Percentiles rank a stretch among this genome's conserved stretches.
These are phyloP conservation scores for Sparidentex hasta DNA, from an alignment of 2,797 vertebrate genomes.

Conservation along the genomic window DNA sequence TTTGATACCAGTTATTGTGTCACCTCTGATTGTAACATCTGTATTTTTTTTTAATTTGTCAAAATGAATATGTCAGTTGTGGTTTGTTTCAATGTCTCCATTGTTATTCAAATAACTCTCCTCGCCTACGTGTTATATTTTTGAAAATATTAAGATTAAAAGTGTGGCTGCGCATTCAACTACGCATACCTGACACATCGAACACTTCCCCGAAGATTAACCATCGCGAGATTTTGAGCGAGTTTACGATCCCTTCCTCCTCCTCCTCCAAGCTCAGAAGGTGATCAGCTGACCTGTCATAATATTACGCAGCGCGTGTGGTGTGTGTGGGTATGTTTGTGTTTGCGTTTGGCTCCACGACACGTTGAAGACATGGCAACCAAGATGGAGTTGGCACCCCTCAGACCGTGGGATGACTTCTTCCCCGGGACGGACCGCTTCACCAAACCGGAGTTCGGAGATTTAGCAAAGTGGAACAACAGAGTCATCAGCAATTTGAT, in stretches of 20 bases:
- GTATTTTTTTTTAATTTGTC: not conserved
- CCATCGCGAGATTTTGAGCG: constrained; percentile 50
- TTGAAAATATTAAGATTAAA: not conserved
- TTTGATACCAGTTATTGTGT: too few relatives aligned
- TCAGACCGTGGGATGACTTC: constrained; percentile 94
- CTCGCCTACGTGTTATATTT: not conserved
- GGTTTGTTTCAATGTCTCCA: not conserved
- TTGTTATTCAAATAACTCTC: not conserved
- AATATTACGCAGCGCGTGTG: constrained; percentile 64
- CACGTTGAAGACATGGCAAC: constrained; percentile 84
- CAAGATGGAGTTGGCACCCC: constrained; percentile 90
- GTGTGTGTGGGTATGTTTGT: constrained; percentile 47
- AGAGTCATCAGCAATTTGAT: constrained; percentile 94
- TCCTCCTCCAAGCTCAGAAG: not conserved
- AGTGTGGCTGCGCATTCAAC: constrained; percentile 33
- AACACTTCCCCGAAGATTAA: not conserved
- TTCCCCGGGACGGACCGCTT: constrained; percentile 91
- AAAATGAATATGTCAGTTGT: accelerated
- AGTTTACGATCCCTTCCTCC: not conserved
- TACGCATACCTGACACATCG: constrained; percentile 29
- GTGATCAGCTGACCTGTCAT: constrained; percentile 78
- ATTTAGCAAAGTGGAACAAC: constrained; percentile 96
- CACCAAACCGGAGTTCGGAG: constrained; percentile 89
- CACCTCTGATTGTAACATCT: too few relatives aligned
- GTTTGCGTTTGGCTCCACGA: constrained; percentile 11